phyloP scores from a whole-genome alignment of 2,113 vertebrate species.

The Campylomormyrus numenius region DNA sequence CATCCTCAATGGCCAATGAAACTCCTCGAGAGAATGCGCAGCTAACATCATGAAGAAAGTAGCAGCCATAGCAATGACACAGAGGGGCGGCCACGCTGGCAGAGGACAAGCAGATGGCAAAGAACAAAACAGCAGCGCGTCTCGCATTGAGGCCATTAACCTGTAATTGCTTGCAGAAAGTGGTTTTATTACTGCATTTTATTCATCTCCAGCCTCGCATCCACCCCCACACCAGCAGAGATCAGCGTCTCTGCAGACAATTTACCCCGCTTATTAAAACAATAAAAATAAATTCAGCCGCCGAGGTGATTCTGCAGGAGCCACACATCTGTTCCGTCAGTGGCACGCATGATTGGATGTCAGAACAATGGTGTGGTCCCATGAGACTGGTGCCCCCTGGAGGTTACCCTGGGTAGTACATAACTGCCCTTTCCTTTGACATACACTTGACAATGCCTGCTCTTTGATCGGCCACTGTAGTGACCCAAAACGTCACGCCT shows the following conservation, averaged over 20 bases:
- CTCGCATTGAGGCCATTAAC: conserved; percentile 13
- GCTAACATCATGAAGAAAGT: background rate
- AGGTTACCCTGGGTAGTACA: background rate
- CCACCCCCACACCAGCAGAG: background rate
- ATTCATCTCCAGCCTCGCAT: background rate
- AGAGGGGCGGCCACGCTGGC: background rate
- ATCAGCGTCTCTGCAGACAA: background rate
- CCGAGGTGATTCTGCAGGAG: background rate
- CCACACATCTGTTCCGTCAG: background rate
- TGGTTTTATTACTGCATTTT: conserved; percentile 23
- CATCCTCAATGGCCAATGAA: background rate
- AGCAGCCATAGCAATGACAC: background rate
- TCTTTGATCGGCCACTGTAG: background rate
- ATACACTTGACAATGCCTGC: background rate
- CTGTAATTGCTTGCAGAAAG: conserved; percentile 20
- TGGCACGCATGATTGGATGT: background rate
- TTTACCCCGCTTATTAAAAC: conserved; percentile 6
- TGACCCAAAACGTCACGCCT: background rate
- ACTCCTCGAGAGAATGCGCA: background rate
- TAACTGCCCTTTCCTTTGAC: background rate
- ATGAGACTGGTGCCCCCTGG: background rate
- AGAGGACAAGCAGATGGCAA: background rate
- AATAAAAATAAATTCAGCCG: conserved; percentile 8
- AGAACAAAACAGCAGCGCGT: conserved; percentile 9
- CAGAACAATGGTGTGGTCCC: background rate